Base-by-base conservation (phyloP, 2,888 invertebrate species). In the Saturnia japonica region DNA sequence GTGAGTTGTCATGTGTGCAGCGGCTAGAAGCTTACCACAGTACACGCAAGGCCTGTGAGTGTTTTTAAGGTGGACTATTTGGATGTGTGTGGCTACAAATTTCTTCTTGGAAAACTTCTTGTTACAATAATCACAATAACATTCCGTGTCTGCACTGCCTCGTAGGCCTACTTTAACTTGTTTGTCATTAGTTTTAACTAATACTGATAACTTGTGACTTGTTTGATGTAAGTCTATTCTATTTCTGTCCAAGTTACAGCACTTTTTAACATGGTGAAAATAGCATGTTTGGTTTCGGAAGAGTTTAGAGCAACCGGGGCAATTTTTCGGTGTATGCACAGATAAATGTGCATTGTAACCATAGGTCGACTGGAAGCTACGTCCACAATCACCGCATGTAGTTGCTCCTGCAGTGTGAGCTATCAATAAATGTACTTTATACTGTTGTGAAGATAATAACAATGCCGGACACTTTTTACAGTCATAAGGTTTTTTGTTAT, bases 1-100 rank as follows among this genome's bases (percentile, higher is more conserved):
- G 74, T 93, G 93, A 0, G 87, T 85, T 0, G 87, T 79, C 93
- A 93, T 93, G 68, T 89, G 90, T 0, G 91, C 93, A 0, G 91
- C 83, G 0, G 93, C 91, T 0, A 91, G 78, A 0, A 82, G 64
- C 73, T 93, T 93, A 0, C 91, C 93, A 22, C 93, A 93, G 74
- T 89, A 84, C 0, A 78, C 73, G 70, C 93, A 93, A 0, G 91
- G 89, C 34, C 80, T 78, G 67, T 93, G 93, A 0, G 93, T 92
- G 60, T 86, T 88, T 72, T 87, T 92, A 74, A 84, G 84, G 69
- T 93, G 93, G 0, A 93, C 91, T 12, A 90, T 91, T 74, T 91
- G 88, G n/a, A 93, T 93, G 43, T 93, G 93, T 0, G 93, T 89
- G 0, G 83, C 79, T 0, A 93, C 82, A 69, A 88, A 90, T 47